Evolutionary conservation across 2,113 vertebrate species (phyloP).

Genomic region (Thymallus thymallus): DNA sequence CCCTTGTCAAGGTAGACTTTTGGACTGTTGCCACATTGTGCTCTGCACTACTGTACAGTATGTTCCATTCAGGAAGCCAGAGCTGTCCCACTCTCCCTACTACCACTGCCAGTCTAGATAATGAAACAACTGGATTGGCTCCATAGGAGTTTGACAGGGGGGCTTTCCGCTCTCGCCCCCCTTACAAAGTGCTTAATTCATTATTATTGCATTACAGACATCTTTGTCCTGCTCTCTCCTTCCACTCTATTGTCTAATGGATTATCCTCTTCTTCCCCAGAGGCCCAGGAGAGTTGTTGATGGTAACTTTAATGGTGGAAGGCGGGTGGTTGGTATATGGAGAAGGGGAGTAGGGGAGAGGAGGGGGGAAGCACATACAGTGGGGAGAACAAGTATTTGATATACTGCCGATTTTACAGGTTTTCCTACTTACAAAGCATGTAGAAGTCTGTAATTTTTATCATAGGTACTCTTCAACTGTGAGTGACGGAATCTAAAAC

Average conservation of each 20-base stretch:
- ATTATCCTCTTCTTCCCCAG: conserved; percentile 26
- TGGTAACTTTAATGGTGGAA: neutral
- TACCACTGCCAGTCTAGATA: conserved; percentile 39
- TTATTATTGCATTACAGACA: conserved; percentile 62
- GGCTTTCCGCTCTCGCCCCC: too few relatives aligned
- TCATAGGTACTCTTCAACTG: too few relatives aligned
- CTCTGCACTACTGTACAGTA: neutral
- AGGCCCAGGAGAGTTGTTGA: neutral
- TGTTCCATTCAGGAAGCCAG: neutral
- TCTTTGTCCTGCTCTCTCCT: conserved; percentile 49
- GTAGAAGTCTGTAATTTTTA: too few relatives aligned
- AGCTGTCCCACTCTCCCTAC: conserved; percentile 33
- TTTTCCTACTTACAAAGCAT: too few relatives aligned
- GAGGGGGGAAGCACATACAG: conserved; percentile 8
- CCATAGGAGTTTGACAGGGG: conserved; percentile 12
- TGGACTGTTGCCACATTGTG: neutral
- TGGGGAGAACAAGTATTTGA: too few relatives aligned
- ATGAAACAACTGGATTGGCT: conserved; percentile 59
- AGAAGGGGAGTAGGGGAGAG: neutral
- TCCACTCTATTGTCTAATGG: conserved; percentile 29
- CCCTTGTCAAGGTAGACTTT: neutral
- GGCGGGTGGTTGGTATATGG: conserved; percentile 19
- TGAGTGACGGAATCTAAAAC: too few relatives aligned
- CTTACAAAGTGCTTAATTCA: conserved; percentile 62
- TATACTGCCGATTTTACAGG: too few relatives aligned